Conservation (phyloP, 2,113 vertebrate species). For the Rallus limicola region DNA sequence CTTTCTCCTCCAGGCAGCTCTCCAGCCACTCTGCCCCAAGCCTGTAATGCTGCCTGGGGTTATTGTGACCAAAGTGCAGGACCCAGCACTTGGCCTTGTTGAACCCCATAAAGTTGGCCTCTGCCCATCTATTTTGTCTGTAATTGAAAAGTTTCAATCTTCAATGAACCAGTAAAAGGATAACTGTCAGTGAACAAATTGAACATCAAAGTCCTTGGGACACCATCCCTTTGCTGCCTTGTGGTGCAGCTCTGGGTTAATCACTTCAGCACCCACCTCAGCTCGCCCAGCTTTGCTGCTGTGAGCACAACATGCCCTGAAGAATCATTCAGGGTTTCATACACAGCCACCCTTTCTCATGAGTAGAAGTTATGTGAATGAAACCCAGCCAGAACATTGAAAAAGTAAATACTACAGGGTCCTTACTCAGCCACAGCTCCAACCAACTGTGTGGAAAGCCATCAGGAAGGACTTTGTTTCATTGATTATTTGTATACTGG, state of each 20-base stretch:
- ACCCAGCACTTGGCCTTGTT: too few species aligned
- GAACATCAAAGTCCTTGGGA: neutral
- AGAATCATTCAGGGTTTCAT: neutral
- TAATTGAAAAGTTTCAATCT: neutral
- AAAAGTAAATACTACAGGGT: neutral
- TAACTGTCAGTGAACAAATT: fast-evolving
- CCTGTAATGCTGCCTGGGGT: too few species aligned
- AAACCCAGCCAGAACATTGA: neutral
- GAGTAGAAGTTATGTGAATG: neutral
- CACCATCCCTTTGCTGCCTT: neutral
- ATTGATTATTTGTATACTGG: neutral
- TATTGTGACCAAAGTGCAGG: too few species aligned
- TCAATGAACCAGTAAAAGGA: neutral
- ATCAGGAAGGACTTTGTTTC: neutral
- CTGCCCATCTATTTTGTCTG: neutral
- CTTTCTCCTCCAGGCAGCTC: too few species aligned
- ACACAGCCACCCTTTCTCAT: neutral
- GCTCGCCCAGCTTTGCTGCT: fast-evolving
- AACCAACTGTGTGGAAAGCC: neutral
- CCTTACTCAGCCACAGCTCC: neutral
- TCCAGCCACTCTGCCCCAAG: too few species aligned
- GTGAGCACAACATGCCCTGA: fast-evolving
- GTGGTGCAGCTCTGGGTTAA: neutral
- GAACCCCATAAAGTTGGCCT: too few species aligned
- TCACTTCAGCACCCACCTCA: neutral